Base-by-base conservation (phyloP, 1,140 invertebrate species). In the Conus betulinus region DNA sequence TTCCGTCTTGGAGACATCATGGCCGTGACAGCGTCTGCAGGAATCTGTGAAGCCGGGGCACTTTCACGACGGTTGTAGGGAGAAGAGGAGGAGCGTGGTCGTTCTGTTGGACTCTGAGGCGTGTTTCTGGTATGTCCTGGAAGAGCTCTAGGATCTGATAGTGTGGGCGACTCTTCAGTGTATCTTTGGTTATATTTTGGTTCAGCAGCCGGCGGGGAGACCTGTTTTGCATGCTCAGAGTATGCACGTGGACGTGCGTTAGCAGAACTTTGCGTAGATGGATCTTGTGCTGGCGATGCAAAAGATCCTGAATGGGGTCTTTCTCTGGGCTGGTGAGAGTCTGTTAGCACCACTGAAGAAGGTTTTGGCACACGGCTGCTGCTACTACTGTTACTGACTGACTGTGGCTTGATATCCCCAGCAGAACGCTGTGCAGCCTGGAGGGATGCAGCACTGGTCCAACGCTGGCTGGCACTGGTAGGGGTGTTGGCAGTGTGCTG, bases 51-150 rank as follows among this genome's bases (percentile, higher is more conserved):
- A 10, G 86, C 53, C 0, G 89, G 89, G 2, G 85, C 87, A 60
- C 89, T 90, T 51, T 90, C 89, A 8, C 89, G 85, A 13, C 89
- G 74, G 60, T 88, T 85, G 88, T 90, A 89, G n/a, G 79, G 85
- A 25, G 78, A 55, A 60, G 71, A 27, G 39, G 84, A n/a, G 25
- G 55, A 52, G 20, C 51, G 60, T 11, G 83, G 20, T 23, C 25
- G 71, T 23, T 85, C 53, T 20, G 85, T n/a, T 4, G 85, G 15
- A 17, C n/a, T 52, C 51, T 74, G 63, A 52, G 85, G 39, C 7
- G 74, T 76, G 23, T 76, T 39, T 25, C 67, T 39, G 17, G 52
- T 63, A 25, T 85, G 84, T 27, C 67, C 52, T 13, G 82, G 82
- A 55, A 67, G 55, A 15, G 57, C 55, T 63, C 82, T 25, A 53